Percentiles rank a stretch among this genome's conserved stretches.
These are phyloP conservation scores for Chloebia gouldiae DNA, from an alignment of 2,113 vertebrate species.

Conservation along the genomic window DNA sequence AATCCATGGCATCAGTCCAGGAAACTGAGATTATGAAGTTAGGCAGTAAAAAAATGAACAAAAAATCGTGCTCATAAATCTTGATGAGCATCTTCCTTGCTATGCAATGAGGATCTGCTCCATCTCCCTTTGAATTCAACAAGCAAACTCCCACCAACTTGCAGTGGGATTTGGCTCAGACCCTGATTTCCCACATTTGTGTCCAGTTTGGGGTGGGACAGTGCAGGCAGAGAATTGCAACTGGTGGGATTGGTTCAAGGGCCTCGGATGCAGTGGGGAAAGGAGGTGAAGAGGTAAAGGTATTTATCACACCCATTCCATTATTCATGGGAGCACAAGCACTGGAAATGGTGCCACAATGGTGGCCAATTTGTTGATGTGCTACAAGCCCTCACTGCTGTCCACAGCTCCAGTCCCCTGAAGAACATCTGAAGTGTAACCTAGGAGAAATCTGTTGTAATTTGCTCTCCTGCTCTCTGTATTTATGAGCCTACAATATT, in stretches of 20 bases:
- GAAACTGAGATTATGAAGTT: conserved; percentile 48
- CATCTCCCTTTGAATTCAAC: neutral
- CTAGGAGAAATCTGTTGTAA: conserved; percentile 38
- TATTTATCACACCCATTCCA: neutral
- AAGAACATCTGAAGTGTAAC: neutral
- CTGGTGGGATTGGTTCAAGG: neutral
- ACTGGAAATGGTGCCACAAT: neutral
- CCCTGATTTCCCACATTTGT: neutral
- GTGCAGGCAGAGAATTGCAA: neutral
- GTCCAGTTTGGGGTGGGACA: neutral
- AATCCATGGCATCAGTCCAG: conserved; percentile 39
- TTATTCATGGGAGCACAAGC: neutral
- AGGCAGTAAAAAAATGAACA: conserved; percentile 15
- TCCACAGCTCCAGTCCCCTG: neutral
- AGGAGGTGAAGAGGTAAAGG: neutral
- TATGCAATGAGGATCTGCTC: neutral
- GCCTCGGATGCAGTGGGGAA: neutral
- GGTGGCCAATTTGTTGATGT: neutral
- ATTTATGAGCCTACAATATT: conserved; percentile 55
- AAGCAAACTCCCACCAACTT: neutral
- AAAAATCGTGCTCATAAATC: conserved; percentile 12
- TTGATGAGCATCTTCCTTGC: neutral
- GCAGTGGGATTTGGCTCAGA: neutral
- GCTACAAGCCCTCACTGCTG: neutral
- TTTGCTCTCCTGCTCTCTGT: conserved; percentile 31